phyloP scores from a whole-genome alignment of 2,888 invertebrate genomes.

The Chaetogeoica ovagalla region DNA sequence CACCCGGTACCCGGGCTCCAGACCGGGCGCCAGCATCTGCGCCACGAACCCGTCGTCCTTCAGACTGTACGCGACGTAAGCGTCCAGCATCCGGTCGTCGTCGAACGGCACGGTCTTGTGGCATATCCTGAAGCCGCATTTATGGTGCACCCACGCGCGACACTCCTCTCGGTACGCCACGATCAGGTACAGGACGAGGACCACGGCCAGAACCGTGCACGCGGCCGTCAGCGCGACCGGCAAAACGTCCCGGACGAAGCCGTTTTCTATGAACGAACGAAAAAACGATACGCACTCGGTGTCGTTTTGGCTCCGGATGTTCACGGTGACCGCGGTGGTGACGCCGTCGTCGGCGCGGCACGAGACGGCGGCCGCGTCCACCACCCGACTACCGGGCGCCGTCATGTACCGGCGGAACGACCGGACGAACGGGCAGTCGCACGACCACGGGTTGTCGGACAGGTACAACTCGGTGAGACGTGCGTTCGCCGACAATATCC shows the following conservation, averaged over 20 bases:
- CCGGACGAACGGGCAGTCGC: slow-evolving; percentile 83
- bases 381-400: slow-evolving; percentile 77
- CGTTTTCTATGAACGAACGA: slow-evolving; percentile 56
- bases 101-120: slow-evolving; percentile 76
- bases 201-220: slow-evolving; percentile 72
- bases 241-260: slow-evolving; percentile 76
- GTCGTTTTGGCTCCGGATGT: slow-evolving; percentile 75
- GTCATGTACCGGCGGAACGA: slow-evolving; percentile 79
- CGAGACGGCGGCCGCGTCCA: slow-evolving; percentile 75
- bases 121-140: slow-evolving; percentile 83
- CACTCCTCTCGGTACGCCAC: slow-evolving; percentile 79
- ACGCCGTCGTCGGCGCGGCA: slow-evolving; percentile 61
- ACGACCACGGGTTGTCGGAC: slow-evolving; percentile 85
- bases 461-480: slow-evolving; percentile 85
- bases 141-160: slow-evolving; percentile 82
- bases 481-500: slow-evolving; percentile 81
- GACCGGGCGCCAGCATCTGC: slow-evolving; percentile 82
- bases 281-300: slow-evolving; percentile 69
- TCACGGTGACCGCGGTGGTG: slow-evolving; percentile 60
- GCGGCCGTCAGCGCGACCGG: slow-evolving; percentile 77
- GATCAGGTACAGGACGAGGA: slow-evolving; percentile 54
- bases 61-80: slow-evolving; percentile 91
- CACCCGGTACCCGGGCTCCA: slow-evolving; percentile 80
- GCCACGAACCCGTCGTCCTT: slow-evolving; percentile 91
- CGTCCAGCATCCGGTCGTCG: slow-evolving; percentile 86